A percentile compares a stretch with the other conserved stretches of the same genome.
Evolutionary conservation across 2,113 vertebrate species (phyloP).

Genomic region (Halichoerus grypus): DNA sequence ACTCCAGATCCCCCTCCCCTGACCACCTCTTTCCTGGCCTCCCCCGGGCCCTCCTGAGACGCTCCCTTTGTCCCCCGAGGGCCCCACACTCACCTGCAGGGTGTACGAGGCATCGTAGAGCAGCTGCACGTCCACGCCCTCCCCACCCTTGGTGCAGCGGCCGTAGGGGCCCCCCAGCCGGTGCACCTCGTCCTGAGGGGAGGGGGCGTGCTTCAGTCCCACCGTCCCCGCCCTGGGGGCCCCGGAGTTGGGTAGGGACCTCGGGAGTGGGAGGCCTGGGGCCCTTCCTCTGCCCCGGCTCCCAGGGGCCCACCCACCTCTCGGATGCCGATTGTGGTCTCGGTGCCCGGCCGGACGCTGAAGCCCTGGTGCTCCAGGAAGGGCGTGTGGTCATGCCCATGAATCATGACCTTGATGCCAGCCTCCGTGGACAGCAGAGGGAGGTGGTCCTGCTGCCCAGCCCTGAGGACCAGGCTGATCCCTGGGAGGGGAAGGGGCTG

Average conservation of each 20-base stretch:
- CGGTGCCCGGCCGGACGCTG: constrained; percentile 84
- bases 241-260: neutral
- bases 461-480: constrained; percentile 84
- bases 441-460: constrained; percentile 80
- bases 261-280: fast-evolving
- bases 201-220: neutral
- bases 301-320: constrained; percentile 68
- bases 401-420: constrained; percentile 84
- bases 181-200: constrained; percentile 83
- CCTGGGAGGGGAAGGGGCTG: constrained; percentile 70
- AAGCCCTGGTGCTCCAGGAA: constrained; percentile 87
- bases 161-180: constrained; percentile 81
- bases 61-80: fast-evolving
- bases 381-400: constrained; percentile 78
- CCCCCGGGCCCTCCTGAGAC: fast-evolving
- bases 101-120: constrained; percentile 84
- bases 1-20: neutral
- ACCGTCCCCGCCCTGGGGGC: fast-evolving
- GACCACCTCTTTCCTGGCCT: neutral
- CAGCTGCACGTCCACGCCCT: constrained; percentile 65
- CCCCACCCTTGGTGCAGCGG: constrained; percentile 52
- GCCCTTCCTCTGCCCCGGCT: fast-evolving
- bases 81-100: constrained; percentile 78
- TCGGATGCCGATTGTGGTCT: constrained; percentile 82
- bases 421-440: constrained; percentile 83